phyloP scores from a whole-genome alignment of 2,113 vertebrate species.

The Hymenochirus boettgeri region DNA sequence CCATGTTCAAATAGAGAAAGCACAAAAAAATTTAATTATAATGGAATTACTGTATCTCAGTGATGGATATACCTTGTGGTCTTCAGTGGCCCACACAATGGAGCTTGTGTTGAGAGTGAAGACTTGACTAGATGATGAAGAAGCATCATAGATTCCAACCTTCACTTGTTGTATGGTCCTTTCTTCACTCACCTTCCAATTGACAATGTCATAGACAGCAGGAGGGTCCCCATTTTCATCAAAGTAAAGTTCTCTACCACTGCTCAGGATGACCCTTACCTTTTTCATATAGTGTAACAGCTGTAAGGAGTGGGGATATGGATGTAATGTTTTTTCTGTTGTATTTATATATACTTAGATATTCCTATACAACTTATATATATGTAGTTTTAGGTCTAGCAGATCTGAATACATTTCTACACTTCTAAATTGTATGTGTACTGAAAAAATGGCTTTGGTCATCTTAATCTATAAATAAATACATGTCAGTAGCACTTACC shows the following conservation, averaged over 20 bases:
- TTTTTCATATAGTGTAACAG: slow-evolving; percentile 22
- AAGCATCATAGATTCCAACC: slow-evolving; percentile 13
- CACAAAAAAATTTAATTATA: too few relatives aligned
- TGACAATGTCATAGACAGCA: slow-evolving; percentile 26
- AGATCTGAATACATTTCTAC: too few relatives aligned
- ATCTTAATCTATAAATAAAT: too few relatives aligned
- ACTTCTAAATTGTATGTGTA: too few relatives aligned
- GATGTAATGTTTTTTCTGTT: too few relatives aligned
- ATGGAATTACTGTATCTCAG: too few relatives aligned
- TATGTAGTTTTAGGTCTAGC: too few relatives aligned
- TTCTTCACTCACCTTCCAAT: slow-evolving; percentile 14
- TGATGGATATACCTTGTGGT: neutral
- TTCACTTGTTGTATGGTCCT: slow-evolving; percentile 9
- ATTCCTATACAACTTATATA: too few relatives aligned
- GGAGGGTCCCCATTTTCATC: slow-evolving; percentile 29
- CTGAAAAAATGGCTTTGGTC: too few relatives aligned
- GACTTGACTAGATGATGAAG: neutral
- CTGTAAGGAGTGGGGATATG: neutral
- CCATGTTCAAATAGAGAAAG: too few relatives aligned
- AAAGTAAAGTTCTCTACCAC: slow-evolving; percentile 20
- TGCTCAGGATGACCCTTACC: slow-evolving; percentile 10
- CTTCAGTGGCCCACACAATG: slow-evolving; percentile 1
- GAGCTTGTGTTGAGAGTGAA: slow-evolving; percentile 15
- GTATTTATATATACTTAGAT: too few relatives aligned
- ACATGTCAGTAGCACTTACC: too few relatives aligned